A percentile compares a stretch with the other conserved stretches of the same genome.
Conservation (phyloP, 1,140 invertebrate genomes). For the Drosophila ambigua region DNA sequence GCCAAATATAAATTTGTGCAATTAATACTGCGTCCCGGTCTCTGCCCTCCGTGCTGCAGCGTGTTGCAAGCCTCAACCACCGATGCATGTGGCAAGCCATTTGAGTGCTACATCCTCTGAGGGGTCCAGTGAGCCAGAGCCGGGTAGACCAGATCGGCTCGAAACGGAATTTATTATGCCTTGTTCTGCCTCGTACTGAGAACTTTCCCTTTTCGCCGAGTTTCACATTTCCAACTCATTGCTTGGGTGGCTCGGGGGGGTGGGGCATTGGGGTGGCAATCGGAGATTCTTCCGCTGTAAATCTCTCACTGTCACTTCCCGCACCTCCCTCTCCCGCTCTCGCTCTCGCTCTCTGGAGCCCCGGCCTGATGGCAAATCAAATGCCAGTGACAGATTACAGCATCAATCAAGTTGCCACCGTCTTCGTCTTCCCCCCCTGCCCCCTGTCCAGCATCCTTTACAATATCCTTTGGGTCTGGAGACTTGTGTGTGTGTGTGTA, state of each 20-base stretch:
- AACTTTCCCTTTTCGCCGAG: conserved; percentile 37
- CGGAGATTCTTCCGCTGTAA: conserved; percentile 18
- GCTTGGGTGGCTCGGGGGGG: background rate
- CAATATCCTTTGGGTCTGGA: conserved; percentile 56
- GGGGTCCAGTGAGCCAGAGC: conserved; percentile 1
- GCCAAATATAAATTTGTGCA: conserved; percentile 46
- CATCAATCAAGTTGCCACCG: conserved; percentile 72
- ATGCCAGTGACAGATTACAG: conserved; percentile 77
- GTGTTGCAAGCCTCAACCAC: background rate
- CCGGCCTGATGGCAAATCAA: conserved; percentile 59
- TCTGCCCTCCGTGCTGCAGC: no score
- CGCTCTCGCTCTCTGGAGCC: background rate
- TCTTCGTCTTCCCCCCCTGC: conserved; percentile 30
- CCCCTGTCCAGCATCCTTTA: conserved; percentile 53
- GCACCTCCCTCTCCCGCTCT: background rate
- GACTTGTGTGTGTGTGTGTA: conserved; percentile 3
- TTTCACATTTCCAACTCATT: conserved; percentile 40
- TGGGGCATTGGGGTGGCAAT: background rate
- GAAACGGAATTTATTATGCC: conserved; percentile 11
- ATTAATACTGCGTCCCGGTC: conserved; percentile 38
- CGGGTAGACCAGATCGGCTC: background rate
- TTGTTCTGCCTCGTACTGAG: background rate
- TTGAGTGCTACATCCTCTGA: background rate
- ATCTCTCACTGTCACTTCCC: conserved; percentile 32
- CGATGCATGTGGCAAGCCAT: conserved; percentile 1